Percentiles rank a stretch among this genome's conserved stretches.
phyloP scores from a whole-genome alignment of 2,888 invertebrate genomes.

The Synanthedon vespiformis region DNA sequence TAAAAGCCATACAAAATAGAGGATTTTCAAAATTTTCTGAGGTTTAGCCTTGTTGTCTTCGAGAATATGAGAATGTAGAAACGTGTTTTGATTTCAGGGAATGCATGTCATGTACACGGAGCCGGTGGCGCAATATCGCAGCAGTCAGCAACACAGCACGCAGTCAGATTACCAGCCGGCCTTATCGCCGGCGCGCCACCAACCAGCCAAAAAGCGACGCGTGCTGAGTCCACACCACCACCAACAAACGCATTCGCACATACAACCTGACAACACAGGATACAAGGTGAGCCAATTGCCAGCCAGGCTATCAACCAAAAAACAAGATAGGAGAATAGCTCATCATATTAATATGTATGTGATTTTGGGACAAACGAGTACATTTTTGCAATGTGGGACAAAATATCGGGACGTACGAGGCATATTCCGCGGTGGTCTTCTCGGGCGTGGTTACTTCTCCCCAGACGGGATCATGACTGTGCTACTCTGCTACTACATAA shows the following conservation, averaged over 20 bases:
- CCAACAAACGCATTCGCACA: constrained; percentile 14
- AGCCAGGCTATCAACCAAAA: too few species aligned
- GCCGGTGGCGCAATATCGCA: constrained; percentile 59
- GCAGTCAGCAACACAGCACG: constrained; percentile 51
- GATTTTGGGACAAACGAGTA: too few species aligned
- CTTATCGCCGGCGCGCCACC: constrained; percentile 47
- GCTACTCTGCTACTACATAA: too few species aligned
- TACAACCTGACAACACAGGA: constrained; percentile 36
- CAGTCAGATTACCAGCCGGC: constrained; percentile 48
- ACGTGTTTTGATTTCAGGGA: constrained; percentile 64
- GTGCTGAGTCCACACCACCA: constrained; percentile 40
- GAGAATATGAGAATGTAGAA: not conserved
- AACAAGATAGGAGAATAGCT: not conserved
- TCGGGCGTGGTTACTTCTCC: too few species aligned
- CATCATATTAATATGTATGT: too few species aligned
- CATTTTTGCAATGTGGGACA: too few species aligned
- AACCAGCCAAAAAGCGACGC: constrained; percentile 57
- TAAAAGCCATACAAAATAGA: too few species aligned
- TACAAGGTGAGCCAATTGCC: constrained; percentile 38
- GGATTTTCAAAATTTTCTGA: too few species aligned
- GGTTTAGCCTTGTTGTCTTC: too few species aligned
- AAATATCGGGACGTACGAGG: too few species aligned
- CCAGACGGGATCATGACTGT: too few species aligned
- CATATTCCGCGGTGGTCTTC: too few species aligned
- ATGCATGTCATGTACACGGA: constrained; percentile 89